A percentile compares a stretch with the other conserved stretches of the same genome.
Conservation (phyloP, 2,113 vertebrate species). For the Carassius auratus region DNA sequence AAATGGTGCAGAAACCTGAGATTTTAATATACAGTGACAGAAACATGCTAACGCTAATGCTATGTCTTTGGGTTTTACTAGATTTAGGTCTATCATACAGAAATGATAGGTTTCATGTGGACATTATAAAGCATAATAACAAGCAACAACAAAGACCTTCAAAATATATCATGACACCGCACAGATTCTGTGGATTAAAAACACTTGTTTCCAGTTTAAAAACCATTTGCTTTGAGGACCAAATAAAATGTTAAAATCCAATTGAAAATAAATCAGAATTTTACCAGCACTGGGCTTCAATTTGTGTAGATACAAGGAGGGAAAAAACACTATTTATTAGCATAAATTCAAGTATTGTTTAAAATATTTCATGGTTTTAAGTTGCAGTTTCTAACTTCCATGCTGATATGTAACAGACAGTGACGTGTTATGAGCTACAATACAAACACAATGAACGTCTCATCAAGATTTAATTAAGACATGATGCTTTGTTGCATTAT, state of each 20-base stretch:
- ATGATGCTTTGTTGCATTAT: slow-evolving; percentile 3
- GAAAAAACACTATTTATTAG: neutral
- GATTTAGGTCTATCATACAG: slow-evolving; percentile 25
- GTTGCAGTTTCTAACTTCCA: slow-evolving; percentile 17
- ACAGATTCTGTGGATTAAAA: slow-evolving; percentile 23
- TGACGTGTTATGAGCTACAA: slow-evolving; percentile 6
- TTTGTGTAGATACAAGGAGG: neutral
- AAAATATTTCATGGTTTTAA: neutral
- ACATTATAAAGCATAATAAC: slow-evolving; percentile 16
- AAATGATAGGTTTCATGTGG: slow-evolving; percentile 7
- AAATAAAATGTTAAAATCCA: slow-evolving; percentile 11
- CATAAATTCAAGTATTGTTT: slow-evolving; percentile 27
- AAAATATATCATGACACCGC: neutral
- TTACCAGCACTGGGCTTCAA: slow-evolving; percentile 15
- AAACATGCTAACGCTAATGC: slow-evolving; percentile 37
- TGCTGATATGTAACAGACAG: slow-evolving; percentile 18
- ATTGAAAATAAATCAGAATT: too few relatives aligned
- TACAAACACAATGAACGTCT: neutral
- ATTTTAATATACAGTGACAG: slow-evolving; percentile 42
- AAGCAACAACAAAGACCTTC: neutral
- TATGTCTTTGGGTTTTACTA: slow-evolving; percentile 42
- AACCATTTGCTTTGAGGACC: neutral
- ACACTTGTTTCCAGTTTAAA: slow-evolving; percentile 4
- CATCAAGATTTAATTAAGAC: neutral
- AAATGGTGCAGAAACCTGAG: slow-evolving; percentile 39